These are phyloP conservation scores for Heliconius hermathena DNA, from an alignment of 1,140 invertebrate genomes.

Conservation along the genomic window DNA sequence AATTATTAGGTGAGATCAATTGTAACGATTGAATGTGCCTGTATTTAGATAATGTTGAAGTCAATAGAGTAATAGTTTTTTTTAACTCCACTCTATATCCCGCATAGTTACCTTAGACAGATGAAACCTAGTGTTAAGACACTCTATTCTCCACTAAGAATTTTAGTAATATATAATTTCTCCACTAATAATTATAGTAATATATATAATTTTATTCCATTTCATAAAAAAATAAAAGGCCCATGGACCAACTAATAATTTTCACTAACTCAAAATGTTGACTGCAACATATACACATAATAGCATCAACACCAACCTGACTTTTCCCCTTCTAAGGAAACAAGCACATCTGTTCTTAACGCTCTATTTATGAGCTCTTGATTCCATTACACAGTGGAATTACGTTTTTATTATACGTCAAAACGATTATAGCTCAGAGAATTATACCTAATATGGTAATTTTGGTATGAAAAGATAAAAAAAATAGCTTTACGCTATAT, in stretches of 20 bases:
- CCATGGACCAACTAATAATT: neutral
- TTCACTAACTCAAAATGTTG: neutral
- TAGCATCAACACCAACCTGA: neutral
- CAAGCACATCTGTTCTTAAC: slow-evolving; percentile 24
- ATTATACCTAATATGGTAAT: neutral
- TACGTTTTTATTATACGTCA: slow-evolving; percentile 24
- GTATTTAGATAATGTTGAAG: too few species aligned
- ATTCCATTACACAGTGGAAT: slow-evolving; percentile 14
- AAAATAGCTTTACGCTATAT: too few species aligned
- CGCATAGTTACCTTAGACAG: too few species aligned
- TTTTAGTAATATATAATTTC: too few species aligned
- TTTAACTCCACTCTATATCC: too few species aligned
- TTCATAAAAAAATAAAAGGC: neutral
- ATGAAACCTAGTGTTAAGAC: too few species aligned
- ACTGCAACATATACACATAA: neutral
- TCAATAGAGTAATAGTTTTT: too few species aligned
- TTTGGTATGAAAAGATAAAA: neutral
- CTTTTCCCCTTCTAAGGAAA: slow-evolving; percentile 5
- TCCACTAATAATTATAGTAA: too few species aligned
- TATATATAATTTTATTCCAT: too few species aligned
- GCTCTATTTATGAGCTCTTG: slow-evolving; percentile 20
- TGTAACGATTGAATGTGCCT: too few species aligned
- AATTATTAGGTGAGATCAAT: too few species aligned
- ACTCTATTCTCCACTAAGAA: too few species aligned
- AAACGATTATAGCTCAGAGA: neutral